These are phyloP conservation scores for Euzetes globulus DNA, from an alignment of 2,888 invertebrate species.

Conservation along the genomic window DNA sequence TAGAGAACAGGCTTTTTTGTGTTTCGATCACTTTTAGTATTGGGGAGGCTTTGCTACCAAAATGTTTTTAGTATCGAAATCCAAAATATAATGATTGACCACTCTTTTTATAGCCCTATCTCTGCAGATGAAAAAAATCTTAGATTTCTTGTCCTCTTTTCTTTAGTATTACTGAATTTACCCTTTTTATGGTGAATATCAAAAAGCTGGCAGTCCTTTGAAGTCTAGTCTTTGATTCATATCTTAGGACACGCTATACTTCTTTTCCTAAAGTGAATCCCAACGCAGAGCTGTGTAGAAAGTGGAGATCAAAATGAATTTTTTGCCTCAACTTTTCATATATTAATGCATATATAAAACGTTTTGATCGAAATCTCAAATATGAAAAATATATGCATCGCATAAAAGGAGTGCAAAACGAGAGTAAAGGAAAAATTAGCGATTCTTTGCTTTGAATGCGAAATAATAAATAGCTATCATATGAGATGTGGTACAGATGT, in stretches of 20 bases:
- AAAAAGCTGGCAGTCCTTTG: background rate
- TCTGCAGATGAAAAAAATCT: background rate
- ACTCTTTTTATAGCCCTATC: background rate
- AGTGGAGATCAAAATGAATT: background rate
- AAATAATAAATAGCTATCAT: background rate
- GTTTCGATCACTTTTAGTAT: background rate
- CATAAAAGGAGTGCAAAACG: background rate
- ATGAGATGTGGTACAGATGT: background rate
- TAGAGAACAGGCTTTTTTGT: background rate
- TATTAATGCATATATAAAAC: background rate
- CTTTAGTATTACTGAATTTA: background rate
- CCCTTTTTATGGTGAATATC: background rate
- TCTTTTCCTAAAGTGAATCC: background rate
- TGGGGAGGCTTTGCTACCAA: background rate
- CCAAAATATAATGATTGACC: background rate
- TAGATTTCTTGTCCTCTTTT: background rate
- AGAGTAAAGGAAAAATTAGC: conserved; percentile 2
- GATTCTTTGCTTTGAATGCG: background rate
- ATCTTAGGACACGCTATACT: conserved; percentile 7
- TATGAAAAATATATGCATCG: background rate
- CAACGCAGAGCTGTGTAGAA: background rate
- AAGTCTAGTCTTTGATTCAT: background rate
- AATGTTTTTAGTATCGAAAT: background rate
- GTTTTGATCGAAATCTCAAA: background rate
- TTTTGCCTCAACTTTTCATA: background rate